phyloP scores from a whole-genome alignment of 2,113 vertebrate genomes.

The Promerops cafer region DNA sequence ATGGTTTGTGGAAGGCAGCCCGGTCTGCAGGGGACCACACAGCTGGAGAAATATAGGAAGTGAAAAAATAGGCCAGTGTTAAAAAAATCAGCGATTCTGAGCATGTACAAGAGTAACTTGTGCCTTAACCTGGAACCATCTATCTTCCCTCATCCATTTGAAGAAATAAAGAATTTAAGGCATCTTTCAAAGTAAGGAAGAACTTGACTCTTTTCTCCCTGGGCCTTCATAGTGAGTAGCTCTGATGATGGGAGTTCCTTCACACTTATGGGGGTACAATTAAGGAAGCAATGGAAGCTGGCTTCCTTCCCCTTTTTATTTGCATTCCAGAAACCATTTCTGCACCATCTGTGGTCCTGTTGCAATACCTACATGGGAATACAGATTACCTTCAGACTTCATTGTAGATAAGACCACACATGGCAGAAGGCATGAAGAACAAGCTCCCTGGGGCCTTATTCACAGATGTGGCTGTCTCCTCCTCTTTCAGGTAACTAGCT shows the following conservation, averaged over 20 bases:
- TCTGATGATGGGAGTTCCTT: not conserved
- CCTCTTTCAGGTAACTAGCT: not conserved
- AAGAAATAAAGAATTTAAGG: not conserved
- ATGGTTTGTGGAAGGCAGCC: not conserved
- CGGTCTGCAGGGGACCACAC: slow-evolving; percentile 7
- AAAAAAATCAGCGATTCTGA: not conserved
- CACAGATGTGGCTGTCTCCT: not conserved
- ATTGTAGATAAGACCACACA: not conserved
- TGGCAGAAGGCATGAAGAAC: not conserved
- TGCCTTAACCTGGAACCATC: not conserved
- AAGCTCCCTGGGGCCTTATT: not conserved
- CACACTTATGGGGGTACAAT: not conserved
- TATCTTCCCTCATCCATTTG: not conserved
- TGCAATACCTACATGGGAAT: not conserved
- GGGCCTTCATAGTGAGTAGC: not conserved
- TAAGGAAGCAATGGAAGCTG: not conserved
- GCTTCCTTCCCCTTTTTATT: not conserved
- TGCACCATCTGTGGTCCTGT: not conserved
- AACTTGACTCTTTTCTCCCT: not conserved
- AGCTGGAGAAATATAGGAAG: not conserved
- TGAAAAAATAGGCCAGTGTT: not conserved
- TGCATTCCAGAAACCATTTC: not conserved
- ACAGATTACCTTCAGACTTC: not conserved
- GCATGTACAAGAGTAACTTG: not conserved
- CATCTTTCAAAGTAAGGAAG: not conserved